Evolutionary conservation across 1,140 invertebrate genomes (phyloP).

Genomic region (Drosophila yakuba): DNA sequence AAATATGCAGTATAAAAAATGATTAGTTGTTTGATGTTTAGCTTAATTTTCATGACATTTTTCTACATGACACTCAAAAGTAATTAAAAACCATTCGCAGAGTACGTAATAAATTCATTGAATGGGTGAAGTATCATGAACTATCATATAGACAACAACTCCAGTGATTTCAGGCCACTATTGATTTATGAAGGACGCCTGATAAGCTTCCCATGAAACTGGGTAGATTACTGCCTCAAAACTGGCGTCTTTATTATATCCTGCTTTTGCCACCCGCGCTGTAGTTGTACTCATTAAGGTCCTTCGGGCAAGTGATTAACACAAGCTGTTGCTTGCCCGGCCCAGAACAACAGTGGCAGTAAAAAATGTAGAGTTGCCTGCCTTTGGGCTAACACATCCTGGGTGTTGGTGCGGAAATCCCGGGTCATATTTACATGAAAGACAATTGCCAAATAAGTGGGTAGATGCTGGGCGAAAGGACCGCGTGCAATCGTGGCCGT

Average conservation of each 20-base stretch:
- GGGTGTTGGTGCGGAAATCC: slow-evolving; percentile 26
- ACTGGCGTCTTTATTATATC: slow-evolving; percentile 1
- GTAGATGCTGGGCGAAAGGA: slow-evolving; percentile 5
- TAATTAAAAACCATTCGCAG: no score
- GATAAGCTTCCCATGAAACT: slow-evolving; percentile 2
- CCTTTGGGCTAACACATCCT: slow-evolving; percentile 39
- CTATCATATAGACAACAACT: no score
- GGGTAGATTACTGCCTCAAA: slow-evolving; percentile 25
- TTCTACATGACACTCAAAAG: not conserved
- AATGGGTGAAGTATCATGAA: no score
- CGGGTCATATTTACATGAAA: slow-evolving; percentile 43
- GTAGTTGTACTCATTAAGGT: slow-evolving; percentile 69
- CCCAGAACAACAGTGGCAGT: slow-evolving; percentile 13
- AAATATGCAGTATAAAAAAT: not conserved
- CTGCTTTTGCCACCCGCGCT: slow-evolving; percentile 18
- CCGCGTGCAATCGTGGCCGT: slow-evolving; percentile 9
- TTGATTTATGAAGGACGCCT: not conserved
- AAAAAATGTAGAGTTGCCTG: slow-evolving; percentile 38
- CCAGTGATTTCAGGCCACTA: not conserved
- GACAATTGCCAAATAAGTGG: slow-evolving; percentile 46
- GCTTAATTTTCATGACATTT: not conserved
- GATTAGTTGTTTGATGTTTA: not conserved
- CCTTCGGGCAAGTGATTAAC: slow-evolving; percentile 75
- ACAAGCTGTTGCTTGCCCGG: slow-evolving; percentile 67
- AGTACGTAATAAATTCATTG: no score